Evolutionary conservation across 1,140 invertebrate species (phyloP).

Genomic region (Tetragnatha versicolor): DNA sequence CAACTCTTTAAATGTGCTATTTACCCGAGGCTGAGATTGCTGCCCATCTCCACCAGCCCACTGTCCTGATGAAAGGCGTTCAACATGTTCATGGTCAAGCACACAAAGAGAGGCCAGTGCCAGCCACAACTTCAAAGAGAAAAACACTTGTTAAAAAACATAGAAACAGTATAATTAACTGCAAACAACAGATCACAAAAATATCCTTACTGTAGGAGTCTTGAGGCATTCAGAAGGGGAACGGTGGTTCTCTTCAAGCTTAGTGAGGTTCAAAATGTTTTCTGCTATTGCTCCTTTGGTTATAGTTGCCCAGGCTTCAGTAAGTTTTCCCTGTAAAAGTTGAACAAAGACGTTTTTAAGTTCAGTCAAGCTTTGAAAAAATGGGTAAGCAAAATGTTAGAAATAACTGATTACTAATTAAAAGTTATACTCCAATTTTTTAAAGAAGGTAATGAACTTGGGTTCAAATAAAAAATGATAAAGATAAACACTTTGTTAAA

Average conservation of each 20-base stretch:
- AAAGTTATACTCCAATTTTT: too few relatives aligned
- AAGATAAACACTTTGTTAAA: neutral
- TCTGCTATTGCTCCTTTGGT: slow-evolving; percentile 91
- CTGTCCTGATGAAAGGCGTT: slow-evolving; percentile 78
- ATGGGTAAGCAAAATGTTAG: too few relatives aligned
- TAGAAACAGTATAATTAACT: neutral
- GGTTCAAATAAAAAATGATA: neutral
- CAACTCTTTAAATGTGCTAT: too few relatives aligned
- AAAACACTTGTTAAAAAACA: slow-evolving; percentile 21
- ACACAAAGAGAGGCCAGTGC: slow-evolving; percentile 92
- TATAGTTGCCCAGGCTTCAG: slow-evolving; percentile 83
- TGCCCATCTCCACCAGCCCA: slow-evolving; percentile 67
- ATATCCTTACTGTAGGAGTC: slow-evolving; percentile 72
- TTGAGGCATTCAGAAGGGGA: slow-evolving; percentile 78
- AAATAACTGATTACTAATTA: too few relatives aligned
- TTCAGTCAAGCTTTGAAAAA: too few relatives aligned
- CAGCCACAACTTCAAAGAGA: slow-evolving; percentile 76
- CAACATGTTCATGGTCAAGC: slow-evolving; percentile 88
- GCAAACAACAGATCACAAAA: neutral
- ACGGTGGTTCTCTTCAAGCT: slow-evolving; percentile 77
- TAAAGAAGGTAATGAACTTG: too few relatives aligned
- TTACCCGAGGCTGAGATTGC: slow-evolving; percentile 71
- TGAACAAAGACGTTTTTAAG: neutral
- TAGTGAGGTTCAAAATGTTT: slow-evolving; percentile 85
- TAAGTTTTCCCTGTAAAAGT: slow-evolving; percentile 77